Evolutionary conservation across 1,140 invertebrate species (phyloP), one percentile per base, ranked within the genome.

Genomic region (Drosophila pruinosa): DNA sequence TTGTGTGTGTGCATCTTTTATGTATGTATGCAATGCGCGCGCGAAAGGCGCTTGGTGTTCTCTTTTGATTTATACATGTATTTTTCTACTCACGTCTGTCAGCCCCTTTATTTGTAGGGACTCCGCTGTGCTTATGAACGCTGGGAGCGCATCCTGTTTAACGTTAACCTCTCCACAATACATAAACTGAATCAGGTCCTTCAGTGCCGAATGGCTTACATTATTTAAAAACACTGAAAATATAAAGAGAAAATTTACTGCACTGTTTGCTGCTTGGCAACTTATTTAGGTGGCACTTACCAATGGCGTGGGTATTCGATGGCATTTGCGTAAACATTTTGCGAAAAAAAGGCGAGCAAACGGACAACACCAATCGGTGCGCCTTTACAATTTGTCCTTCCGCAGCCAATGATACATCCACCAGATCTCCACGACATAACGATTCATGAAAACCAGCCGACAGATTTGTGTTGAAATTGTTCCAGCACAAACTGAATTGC

Each of bases 91-190:
- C 50, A 91, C 90, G 71, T 91, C 91, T 38, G 95, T 95, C 82
- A 97, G 93, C 88, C 96, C 96, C 93, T 96, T 96, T 75, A 97
- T 95, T 93, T 96, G 95, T 80, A 97, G 93, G 78, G 95, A 95
- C 93, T 97, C 95, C 71, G 96, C 96, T 80, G 96, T 95, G 93
- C 96, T 96, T 82, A 97, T 94, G 91, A 97, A 96, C 61, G 94
- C 94, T 63, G 95, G 93, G 90, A 97, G 93, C 78, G 96, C 95
- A 90, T 96, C 95, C 92, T 97, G 95, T 81, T 94, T 95, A 78
- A 97, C 95, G 92, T 96, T 96, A 48, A 97, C 96, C 93, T 97
- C 95, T 72, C 96, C 96, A 92, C 95, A 94, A 90, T 97, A 97
- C 95, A 97, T 97, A 92, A 97, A 97, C 88, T 95, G 95, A 79